Evolutionary conservation across 2,113 vertebrate species (phyloP), one percentile per base, ranked within the genome.

Genomic region (Salvelinus namaycush): DNA sequence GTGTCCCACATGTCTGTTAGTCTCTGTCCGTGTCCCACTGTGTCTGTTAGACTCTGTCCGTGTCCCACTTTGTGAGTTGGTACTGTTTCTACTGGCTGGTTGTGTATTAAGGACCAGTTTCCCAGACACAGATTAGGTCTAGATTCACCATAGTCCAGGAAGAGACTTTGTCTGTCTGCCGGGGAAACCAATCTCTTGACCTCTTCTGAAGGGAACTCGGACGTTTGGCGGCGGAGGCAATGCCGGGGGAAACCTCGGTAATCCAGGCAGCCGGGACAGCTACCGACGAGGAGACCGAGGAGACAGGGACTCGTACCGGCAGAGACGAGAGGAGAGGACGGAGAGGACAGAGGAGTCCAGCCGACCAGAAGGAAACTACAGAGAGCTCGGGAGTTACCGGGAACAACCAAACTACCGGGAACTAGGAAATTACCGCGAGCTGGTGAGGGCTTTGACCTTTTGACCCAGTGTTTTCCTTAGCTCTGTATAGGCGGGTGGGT

Each of bases 171-270:
- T 57, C 54, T 62, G 59, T 62, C 51, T 18, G 16, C 14, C 14
- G 1, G 51, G 51, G 51, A 54, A 62, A 9, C 5, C 59, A 13
- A 4, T 9, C 59, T 20, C 3, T 24, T 24, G 9, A 44, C 51
- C 59, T 22, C 70, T 82, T 60, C 76, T 39, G 75, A 77, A 92
- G 91, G 90, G 79, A 77, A 87, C 90, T 16, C 97, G 97, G 77
- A 97, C 95, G 0, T 99, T 99, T 89, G 97, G 98, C 75, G 97
- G 97, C 72, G 97, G 97, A 75, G 95, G 96, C 69, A 96, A 92
- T 73, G 96, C 92, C 68, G 95, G 97, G 84, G 92, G 95, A 89
- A 98, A 98, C 92, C 95, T 99, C 79, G 95, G 81, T 83, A 92
- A 89, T 22, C 91, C 75, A 49, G 76, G 92, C 86, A 92, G 85